Evolutionary conservation across 2,113 vertebrate species (phyloP).

Genomic region (Rhadina sibilatrix): DNA sequence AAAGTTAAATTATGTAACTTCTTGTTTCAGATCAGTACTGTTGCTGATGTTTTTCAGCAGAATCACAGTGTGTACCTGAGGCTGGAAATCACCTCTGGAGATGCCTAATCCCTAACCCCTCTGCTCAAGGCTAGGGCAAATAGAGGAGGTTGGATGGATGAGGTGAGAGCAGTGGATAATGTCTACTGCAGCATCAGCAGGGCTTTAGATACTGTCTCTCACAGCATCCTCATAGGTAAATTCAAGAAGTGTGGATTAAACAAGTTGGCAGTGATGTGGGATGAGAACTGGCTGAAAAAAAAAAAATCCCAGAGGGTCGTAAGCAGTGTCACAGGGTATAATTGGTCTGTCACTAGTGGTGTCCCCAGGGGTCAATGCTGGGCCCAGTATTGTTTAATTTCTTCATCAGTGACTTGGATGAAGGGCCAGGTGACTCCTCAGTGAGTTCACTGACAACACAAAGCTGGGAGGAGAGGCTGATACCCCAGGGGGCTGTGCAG

Average conservation of each 20-base stretch:
- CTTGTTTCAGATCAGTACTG: neutral
- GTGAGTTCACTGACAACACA: neutral
- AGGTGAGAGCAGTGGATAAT: neutral
- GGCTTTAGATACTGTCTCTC: neutral
- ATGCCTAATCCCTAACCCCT: neutral
- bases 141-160: neutral
- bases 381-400: neutral
- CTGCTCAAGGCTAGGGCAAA: neutral
- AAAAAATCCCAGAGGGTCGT: fast-evolving
- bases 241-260: neutral
- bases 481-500: neutral
- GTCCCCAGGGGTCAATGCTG: fast-evolving
- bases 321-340: neutral
- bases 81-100: neutral
- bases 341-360: neutral
- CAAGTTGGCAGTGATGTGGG: neutral
- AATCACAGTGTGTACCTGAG: neutral
- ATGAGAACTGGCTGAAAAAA: neutral
- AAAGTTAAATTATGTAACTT: neutral
- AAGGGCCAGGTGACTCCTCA: neutral
- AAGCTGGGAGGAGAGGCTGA: neutral
- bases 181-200: neutral
- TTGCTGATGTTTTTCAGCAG: neutral
- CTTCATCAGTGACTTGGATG: too few species aligned
- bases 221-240: neutral